Evolutionary conservation across 2,888 invertebrate species (phyloP), one percentile per base, ranked within the genome.

Genomic region (Apodemia hepburni): DNA sequence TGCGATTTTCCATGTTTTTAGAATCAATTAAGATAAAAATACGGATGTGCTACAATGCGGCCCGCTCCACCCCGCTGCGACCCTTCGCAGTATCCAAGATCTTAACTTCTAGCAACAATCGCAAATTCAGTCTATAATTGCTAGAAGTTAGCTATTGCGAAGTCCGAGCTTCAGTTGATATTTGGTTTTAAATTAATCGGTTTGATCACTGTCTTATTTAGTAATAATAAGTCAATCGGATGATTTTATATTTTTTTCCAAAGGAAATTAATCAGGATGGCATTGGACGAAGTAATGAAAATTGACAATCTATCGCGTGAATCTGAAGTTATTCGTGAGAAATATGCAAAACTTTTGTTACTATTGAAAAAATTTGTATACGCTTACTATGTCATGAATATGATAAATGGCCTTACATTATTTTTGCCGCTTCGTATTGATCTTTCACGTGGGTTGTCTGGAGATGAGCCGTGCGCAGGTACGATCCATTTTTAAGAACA

Each of bases 351-450:
- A 27, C 15, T 27, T 6, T 54, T 54, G 15, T 12, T 5, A 54
- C 27, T 54, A 15, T 54, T 54, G 22, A 54, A 54, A 27, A 54
- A 27, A 54, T 54, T 54, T 54, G 54, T 54, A 15, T 54, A 54
- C 22, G 54, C 27, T 6, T 54, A 54, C 18, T 54, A 54, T 6
- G 27, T 54, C 51, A 54, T 54, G 51, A 54, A 54, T 54, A 54
- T 54, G 51, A 54, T 54, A 54, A 54, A 54, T 11, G 51, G 51
- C 2, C 51, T 54, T 15, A 54, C 51, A 22, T 54, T 54, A 15
- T 54, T 54, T 27, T 15, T 54, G 12, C 51, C 51, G 2, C 12
- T 54, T 27, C 51, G 51, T 54, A 54, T 54, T 54, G 27, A 54
- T 54, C 51, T 54, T 54, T 54, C 51, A 54, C 11, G 12, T 22